Conservation (phyloP, 2,888 invertebrate species). For the Allygus modestus region DNA sequence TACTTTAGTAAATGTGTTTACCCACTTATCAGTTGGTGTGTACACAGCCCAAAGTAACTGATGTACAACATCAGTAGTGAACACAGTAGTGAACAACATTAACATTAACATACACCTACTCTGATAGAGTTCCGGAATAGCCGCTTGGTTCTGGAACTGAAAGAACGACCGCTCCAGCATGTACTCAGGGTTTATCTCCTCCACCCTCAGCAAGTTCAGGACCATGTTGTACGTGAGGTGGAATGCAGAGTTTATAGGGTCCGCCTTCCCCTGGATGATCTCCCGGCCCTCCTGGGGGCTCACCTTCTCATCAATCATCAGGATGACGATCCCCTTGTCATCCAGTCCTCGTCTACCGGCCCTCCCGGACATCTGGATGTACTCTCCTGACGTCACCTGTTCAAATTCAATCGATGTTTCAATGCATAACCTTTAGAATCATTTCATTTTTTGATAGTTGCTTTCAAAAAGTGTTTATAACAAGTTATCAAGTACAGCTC, state of each 20-base stretch:
- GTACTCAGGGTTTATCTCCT: conserved; percentile 99
- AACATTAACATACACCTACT: too few species aligned
- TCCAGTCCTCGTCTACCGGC: conserved; percentile 98
- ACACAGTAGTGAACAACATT: too few species aligned
- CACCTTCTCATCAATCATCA: conserved; percentile 98
- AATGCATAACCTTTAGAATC: too few species aligned
- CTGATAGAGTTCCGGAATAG: conserved; percentile 87
- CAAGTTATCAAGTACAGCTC: too few species aligned
- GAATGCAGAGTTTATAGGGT: conserved; percentile 99
- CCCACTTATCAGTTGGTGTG: too few species aligned
- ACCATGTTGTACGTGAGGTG: conserved; percentile 99
- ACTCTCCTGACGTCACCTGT: conserved; percentile 96
- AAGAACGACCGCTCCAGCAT: conserved; percentile 99
- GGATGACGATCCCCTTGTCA: conserved; percentile 97
- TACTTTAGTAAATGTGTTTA: too few species aligned
- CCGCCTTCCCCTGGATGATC: conserved; percentile 93
- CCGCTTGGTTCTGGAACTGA: conserved; percentile 99
- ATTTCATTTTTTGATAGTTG: too few species aligned
- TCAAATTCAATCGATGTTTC: conserved; percentile 63
- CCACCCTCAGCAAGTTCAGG: conserved; percentile 95
- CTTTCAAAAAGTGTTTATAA: too few species aligned
- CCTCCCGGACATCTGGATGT: conserved; percentile 99
- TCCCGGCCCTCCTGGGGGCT: conserved; percentile 83
- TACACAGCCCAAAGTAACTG: too few species aligned
- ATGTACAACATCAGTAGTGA: too few species aligned